These are phyloP conservation scores for Invenusta paracnida DNA, from an alignment of 2,888 invertebrate species.

Conservation along the genomic window DNA sequence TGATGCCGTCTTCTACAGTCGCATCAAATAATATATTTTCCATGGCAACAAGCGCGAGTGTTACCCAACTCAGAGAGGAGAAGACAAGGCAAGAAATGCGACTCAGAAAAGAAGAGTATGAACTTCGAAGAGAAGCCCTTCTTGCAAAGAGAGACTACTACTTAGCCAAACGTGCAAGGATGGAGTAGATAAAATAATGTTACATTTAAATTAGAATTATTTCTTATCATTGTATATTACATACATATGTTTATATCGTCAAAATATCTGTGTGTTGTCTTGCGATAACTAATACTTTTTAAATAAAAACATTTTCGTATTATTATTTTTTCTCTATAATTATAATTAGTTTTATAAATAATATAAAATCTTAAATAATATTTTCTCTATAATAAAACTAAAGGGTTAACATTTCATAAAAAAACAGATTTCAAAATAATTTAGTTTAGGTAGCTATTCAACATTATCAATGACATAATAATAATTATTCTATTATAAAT, in stretches of 20 bases:
- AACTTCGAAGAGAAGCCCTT: not conserved
- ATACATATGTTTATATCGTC: not conserved
- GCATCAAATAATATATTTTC: not conserved
- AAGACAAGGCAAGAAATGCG: not conserved
- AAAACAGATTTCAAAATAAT: not conserved
- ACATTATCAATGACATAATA: too few species aligned
- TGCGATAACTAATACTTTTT: not conserved
- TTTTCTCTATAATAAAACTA: too few species aligned
- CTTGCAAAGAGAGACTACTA: not conserved
- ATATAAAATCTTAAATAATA: not conserved
- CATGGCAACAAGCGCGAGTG: not conserved
- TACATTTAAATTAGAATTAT: not conserved
- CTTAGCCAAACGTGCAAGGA: not conserved
- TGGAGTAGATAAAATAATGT: not conserved
- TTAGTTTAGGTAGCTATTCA: too few species aligned
- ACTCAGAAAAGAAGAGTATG: not conserved
- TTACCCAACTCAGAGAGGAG: not conserved
- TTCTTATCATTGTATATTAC: too few species aligned
- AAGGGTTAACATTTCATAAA: not conserved
- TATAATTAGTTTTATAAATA: not conserved
- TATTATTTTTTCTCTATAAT: not conserved
- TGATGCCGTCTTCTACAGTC: not conserved
- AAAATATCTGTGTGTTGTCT: not conserved
- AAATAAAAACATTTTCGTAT: not conserved
- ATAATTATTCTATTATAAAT: not conserved